Evolutionary conservation across 2,797 vertebrate genomes (phyloP).

Genomic region (Gallinago nigripennis): DNA sequence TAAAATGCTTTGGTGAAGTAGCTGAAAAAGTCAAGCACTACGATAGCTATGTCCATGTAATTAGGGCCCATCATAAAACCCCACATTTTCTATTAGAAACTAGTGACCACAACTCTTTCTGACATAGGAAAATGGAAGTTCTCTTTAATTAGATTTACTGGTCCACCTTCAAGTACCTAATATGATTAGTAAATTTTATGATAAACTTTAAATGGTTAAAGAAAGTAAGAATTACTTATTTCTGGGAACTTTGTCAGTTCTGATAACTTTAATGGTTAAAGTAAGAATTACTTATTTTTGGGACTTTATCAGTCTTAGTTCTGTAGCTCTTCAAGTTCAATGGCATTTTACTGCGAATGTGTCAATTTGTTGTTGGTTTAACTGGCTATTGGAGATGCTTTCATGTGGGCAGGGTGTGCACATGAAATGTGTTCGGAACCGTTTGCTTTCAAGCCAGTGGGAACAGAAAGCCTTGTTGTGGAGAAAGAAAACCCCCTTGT

Average conservation of each 20-base stretch:
- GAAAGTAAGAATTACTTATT: background rate
- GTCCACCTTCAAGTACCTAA: background rate
- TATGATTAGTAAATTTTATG: background rate
- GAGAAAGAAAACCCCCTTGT: background rate
- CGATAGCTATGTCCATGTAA: background rate
- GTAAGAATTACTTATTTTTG: background rate
- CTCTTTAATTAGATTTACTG: background rate
- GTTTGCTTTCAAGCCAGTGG: background rate
- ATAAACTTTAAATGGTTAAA: background rate
- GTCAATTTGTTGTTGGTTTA: background rate
- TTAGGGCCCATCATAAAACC: background rate
- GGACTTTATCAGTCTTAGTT: background rate
- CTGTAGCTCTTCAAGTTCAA: background rate
- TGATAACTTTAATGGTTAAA: background rate
- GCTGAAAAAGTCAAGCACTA: background rate
- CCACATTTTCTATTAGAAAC: background rate
- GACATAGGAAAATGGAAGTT: background rate
- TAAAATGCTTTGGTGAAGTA: background rate
- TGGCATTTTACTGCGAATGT: background rate
- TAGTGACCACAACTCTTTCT: background rate
- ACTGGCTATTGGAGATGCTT: background rate
- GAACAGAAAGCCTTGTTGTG: background rate
- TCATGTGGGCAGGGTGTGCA: background rate
- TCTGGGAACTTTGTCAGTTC: background rate
- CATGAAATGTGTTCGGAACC: rapidly evolving